Evolutionary conservation across 2,888 invertebrate genomes (phyloP), one percentile per base, ranked within the genome.

Genomic region (Caenorhabditis macrosperma): DNA sequence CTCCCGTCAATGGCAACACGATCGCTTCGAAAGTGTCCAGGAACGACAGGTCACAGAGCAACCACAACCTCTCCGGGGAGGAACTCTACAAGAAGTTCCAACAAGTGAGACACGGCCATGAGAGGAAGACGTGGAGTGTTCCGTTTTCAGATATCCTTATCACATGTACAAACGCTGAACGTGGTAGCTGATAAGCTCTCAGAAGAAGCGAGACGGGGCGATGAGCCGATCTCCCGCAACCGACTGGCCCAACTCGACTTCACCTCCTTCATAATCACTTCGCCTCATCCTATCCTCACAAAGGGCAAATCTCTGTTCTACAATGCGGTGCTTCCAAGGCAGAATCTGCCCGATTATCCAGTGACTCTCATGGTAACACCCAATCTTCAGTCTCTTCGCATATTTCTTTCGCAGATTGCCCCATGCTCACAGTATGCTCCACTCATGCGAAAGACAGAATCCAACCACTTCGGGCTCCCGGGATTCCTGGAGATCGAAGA

Each of bases 351-450:
- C 0, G 87, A 87, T 44, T 83, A 83, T 50, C 85, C 85, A 24
- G 81, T 85, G 17, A 86, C 86, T 9, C 69, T 87, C 2, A 86
- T 87, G 85, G 87, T 85, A n/a, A 30, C 78, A 24, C 26, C 10
- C 12, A 26, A 17, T 44, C 28, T 4, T 22, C n/a, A 28, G 28
- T n/a, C 2, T 4, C 9, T 30, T 20, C 20, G 3, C n/a, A 28
- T 28, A 17, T 30, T 30, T 10, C 15, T 26, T 22, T 59, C 77
- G 38, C 60, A 83, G 88, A 85, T 88, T 35, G 85, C 87, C 17
- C 88, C 88, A 15, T 85, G 87, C 30, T 84, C 85, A 12, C 87
- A 87, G 72, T 88, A 88, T 67, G 86, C 86, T 20, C 88, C 88
- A 28, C 69, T 88, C 3, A 83, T 88, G 84, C 78, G 87, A 22